A percentile compares a stretch with the other conserved stretches of the same genome.
Conservation (phyloP, 2,888 invertebrate genomes). For the Patella caerulea region DNA sequence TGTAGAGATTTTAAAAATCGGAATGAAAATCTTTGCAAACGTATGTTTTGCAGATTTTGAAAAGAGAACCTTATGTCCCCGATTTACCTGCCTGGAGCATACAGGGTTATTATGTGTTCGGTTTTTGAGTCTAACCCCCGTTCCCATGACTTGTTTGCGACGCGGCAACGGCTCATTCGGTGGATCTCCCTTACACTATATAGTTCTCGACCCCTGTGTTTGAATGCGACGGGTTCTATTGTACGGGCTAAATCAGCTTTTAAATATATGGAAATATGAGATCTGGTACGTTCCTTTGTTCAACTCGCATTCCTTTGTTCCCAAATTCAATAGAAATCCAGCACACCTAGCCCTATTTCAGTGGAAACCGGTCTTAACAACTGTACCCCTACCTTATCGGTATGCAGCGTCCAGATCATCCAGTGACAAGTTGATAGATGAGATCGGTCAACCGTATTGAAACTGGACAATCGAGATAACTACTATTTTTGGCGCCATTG, state of each 20-base stretch:
- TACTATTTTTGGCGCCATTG: constrained; percentile 2
- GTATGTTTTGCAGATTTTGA: no score
- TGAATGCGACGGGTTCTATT: background rate
- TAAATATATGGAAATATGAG: constrained; percentile 6
- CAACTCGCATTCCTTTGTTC: background rate
- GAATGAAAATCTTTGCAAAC: no score
- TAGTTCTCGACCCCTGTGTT: background rate
- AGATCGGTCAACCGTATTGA: no score
- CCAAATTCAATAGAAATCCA: background rate
- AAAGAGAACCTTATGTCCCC: no score
- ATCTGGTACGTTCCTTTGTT: background rate
- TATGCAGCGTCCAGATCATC: background rate
- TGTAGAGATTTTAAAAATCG: no score
- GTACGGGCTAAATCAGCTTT: background rate
- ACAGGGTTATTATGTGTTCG: no score
- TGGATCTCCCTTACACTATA: no score
- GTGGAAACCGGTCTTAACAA: constrained; percentile 1
- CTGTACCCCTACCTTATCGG: constrained; percentile 1
- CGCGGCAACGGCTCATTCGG: no score
- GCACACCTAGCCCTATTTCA: background rate
- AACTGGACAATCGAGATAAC: background rate
- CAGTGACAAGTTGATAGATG: no score
- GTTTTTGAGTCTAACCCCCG: no score
- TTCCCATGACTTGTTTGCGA: no score
- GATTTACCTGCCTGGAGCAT: no score